Evolutionary conservation across 92 coral and sea anemone genomes (phyloP), one percentile per base, ranked within the genome.

Genomic region (Galaxea fascicularis): DNA sequence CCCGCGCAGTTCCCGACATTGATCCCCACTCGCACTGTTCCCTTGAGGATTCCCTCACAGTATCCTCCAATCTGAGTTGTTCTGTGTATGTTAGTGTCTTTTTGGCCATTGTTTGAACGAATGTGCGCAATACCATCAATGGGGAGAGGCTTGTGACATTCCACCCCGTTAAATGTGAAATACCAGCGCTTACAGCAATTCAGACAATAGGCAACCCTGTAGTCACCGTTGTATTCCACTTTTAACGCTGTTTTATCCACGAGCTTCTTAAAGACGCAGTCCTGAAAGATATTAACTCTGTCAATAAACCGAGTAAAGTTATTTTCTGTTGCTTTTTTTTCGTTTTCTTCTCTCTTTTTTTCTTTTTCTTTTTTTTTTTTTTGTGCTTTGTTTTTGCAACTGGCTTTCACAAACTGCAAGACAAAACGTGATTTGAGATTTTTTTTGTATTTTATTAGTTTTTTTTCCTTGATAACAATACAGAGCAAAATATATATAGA

Each of bases 11-110:
- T 17, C 24, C 57, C 57, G 26, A 71, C 57, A 14, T 22, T 15
- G 4, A 71, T 44, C 26, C 57, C 76, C 10, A 71, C 76, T 45
- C 57, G 54, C 27, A 71, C 76, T 24, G 30, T 71, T 0, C 76
- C 77, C n/a, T 47, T 73, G 11, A 11, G 20, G 56, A 73, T 73
- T 21, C 77, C 77, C 62, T 73, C 24, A 5, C 77, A 73, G 60
- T 73, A 73, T 0, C 77, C 77, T 49, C 46, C 65, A 18, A 56
- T 74, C 27, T 74, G 79, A 22, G 58, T 28, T 1, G 20, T 17
- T 25, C 31, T 73, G 63, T 73, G 78, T 12, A 49, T 51, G 78
- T 74, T 74, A 66, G 1, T 17, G 66, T 54, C 79, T 74, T 46
- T 74, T 56, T n/a, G 27, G 26, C 79, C 52, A 3, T 74, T 65